Base-by-base conservation (phyloP, 1,140 invertebrate genomes). In the Macrobrachium rosenbergii region DNA sequence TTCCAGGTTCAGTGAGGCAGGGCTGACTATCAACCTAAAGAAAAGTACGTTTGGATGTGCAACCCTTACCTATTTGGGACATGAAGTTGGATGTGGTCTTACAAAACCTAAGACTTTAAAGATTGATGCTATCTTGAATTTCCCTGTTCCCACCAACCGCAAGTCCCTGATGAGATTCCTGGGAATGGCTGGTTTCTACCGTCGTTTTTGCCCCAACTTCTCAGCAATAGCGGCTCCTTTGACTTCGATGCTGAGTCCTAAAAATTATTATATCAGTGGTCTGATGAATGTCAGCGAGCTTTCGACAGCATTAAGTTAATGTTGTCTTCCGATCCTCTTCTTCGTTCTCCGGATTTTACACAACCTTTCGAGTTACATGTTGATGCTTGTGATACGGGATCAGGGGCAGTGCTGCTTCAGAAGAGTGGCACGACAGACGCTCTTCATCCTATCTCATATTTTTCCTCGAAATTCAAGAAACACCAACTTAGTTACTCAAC, bases 31-130 rank as follows among this genome's bases (percentile, higher is more conserved):
- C 75, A 77, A 77, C 75, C 75, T 77, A 43, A 16, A 11, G 16
- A 12, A 77, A 43, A 77, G 75, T n/a, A 43, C 28, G n/a, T 77
- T 77, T n/a, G 37, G 75, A 11, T 43, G 75, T 28, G 75, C n/a
- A 6, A 77, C 11, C 23, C 23, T 77, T 17, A 43, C 43, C 75
- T 77, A 43, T 43, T 43, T 77, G 23, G 75, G 75, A 14, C 75
- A 77, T 77, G 75, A 43, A 43, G 75, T 77, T 77, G 75, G 37
- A 21, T 17, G 14, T 12, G 75, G 37, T 37, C 11, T 16, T 43
- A 45, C 43, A 17, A 45, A 28, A 45, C 75, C 75, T 10, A 45
- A 14, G 23, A 43, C 75, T 45, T 21, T 43, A 21, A 77, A 77
- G 23, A 43, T 77, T 17, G 75, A 77, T 17, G 75, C 75, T 45